Evolutionary conservation across 2,797 vertebrate genomes (phyloP), one percentile per base, ranked within the genome.

Genomic region (Tragopan temminckii): DNA sequence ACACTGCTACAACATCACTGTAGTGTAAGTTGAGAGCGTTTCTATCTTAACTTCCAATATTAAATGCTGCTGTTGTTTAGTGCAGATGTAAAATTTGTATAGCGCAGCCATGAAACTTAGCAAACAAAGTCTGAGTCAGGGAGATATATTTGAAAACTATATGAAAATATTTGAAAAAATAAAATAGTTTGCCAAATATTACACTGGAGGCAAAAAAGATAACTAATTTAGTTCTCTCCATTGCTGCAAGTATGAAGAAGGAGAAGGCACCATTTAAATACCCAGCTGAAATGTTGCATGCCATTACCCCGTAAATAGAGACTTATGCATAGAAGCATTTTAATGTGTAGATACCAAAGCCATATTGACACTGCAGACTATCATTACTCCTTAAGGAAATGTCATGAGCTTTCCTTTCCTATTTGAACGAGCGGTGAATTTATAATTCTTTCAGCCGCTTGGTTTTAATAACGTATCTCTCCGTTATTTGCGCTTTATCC

Each of bases 311-410:
- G 42, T 80, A 89, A 94, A 94, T 72, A 89, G 76, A 86, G 77
- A 67, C 67, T 75, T 63, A 27, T 5, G 3, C 31, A 0, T 57
- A 48, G 6, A 3, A 72, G 59, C 15, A 57, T 84, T 85, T 75
- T 72, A 78, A 86, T 71, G 45, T 91, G 88, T 61, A 23, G 72
- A 63, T 31, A 35, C 46, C 72, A 76, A 93, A 91, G 79, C 90
- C 53, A 66, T 89, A 81, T 81, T 95, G 90, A 91, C 89, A 94
- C 61, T 95, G 87, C 76, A 86, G 88, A 96, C 90, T 95, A 89
- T 88, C 84, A 95, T 43, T 48, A 84, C 80, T 91, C 72, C 85
- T 94, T 90, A 95, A 89, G 85, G 91, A 97, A 81, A 90, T 96
- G 79, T 89, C 93, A 88, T 63, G 76, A 90, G 84, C 75, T 95